These are phyloP conservation scores for Cyclura pinguis DNA, from an alignment of 2,797 vertebrate species.

Conservation along the genomic window DNA sequence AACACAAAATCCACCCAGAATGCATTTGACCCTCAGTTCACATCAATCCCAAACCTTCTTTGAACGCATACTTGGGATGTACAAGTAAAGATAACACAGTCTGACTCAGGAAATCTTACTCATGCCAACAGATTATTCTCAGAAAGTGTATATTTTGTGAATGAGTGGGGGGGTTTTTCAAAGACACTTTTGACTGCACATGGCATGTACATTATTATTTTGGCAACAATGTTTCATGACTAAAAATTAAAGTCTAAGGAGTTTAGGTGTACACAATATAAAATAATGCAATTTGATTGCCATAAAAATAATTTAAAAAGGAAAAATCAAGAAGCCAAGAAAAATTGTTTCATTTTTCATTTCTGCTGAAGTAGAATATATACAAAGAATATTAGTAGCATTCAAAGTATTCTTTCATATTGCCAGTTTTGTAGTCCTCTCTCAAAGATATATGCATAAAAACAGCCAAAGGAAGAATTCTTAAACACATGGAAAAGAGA, in stretches of 20 bases:
- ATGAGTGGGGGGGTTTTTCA: neutral
- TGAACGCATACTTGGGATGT: neutral
- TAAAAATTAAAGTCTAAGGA: neutral
- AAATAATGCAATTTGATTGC: neutral
- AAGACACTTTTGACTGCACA: neutral
- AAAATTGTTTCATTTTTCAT: slow-evolving; percentile 1
- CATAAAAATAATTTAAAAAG: neutral
- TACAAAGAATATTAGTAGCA: neutral
- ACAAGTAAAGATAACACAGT: neutral
- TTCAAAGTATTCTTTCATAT: neutral
- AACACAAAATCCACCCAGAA: too few species aligned
- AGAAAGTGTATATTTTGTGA: neutral
- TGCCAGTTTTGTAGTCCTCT: neutral
- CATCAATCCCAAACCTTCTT: too few species aligned
- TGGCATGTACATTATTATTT: neutral
- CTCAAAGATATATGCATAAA: neutral
- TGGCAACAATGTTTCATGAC: neutral
- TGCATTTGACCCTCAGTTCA: too few species aligned
- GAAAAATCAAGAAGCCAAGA: neutral
- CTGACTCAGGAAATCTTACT: neutral
- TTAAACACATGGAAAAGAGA: neutral
- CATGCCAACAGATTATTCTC: neutral
- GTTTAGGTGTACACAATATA: neutral
- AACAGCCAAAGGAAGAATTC: neutral
- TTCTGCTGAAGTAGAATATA: neutral